These are phyloP conservation scores for Coelogynopora nodosa DNA, from an alignment of 2,888 invertebrate genomes.

Conservation along the genomic window DNA sequence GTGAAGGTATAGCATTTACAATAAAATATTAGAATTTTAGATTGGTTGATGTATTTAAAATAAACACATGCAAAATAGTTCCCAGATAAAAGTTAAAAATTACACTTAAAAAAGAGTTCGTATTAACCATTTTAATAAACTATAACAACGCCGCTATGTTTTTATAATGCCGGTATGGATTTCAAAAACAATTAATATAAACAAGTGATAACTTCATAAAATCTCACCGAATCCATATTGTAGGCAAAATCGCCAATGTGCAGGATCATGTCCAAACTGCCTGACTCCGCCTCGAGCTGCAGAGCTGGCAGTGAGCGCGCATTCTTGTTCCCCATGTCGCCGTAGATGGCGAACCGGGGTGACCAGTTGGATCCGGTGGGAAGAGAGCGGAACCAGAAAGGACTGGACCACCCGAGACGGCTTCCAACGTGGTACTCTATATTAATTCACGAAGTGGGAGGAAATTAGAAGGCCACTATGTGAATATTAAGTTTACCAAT, in stretches of 20 bases:
- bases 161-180: conserved; percentile 26
- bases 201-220: neutral
- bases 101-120: too few relatives aligned
- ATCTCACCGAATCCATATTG: conserved; percentile 73
- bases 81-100: too few relatives aligned
- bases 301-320: conserved; percentile 37
- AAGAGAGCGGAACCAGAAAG: conserved; percentile 2
- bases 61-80: too few relatives aligned
- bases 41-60: too few relatives aligned
- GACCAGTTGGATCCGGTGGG: conserved; percentile 39
- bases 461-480: too few relatives aligned
- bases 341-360: conserved; percentile 34
- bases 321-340: conserved; percentile 42
- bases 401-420: conserved; percentile 37
- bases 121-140: too few relatives aligned
- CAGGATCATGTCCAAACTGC: conserved; percentile 41
- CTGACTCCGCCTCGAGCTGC: conserved; percentile 36
- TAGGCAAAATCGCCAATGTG: conserved; percentile 78
- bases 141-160: conserved; percentile 66
- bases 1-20: too few relatives aligned
- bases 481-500: too few relatives aligned
- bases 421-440: conserved; percentile 38
- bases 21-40: too few relatives aligned
- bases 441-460: too few relatives aligned
- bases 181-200: neutral